Evolutionary conservation across 92 coral and sea anemone genomes (phyloP), one percentile per base, ranked within the genome.

Genomic region (Meandrina meandrites): DNA sequence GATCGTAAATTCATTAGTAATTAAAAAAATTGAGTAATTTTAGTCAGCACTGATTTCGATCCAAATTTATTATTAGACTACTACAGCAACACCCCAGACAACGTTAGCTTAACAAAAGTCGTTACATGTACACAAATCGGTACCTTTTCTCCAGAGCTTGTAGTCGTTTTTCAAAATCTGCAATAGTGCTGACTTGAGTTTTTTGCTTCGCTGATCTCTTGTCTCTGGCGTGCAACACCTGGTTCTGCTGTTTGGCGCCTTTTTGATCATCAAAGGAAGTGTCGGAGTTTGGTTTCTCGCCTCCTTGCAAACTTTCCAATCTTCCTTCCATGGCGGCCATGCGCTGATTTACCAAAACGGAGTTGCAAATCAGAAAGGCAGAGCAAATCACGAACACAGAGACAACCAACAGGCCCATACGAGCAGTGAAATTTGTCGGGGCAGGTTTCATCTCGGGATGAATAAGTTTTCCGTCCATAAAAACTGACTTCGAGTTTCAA

Each of bases 291-390:
- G 57, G 56, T 24, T 22, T 81, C 16, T 51, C 84, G 24, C 42
- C 30, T 2, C 58, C 40, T 16, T 64, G 84, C 58, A 81, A 8
- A 4, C 56, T 30, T 14, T 66, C 75, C 57, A 81, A 14, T 27
- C 24, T 64, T 27, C 71, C 37, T 34, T 81, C 84, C 75, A 64
- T 15, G 22, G 56, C n/a, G 73, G 53, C 15, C 21, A 80, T 37
- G 17, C 84, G 84, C 84, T 80, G 73, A 80, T 80, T 80, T 2
- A 79, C 54, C 48, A 79, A 21, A 21, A 79, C 51, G 24, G 58
- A 58, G 53, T 80, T 80, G 68, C 48, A 81, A 16, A 64, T 19
- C 57, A 81, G 47, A 81, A 81, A 81, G 17, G 75, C 35, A 18
- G 56, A 12, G 35, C 75, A 81, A n/a, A 81, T 66, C 56, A 37